Percentiles rank a stretch among this genome's conserved stretches.
phyloP scores from a whole-genome alignment of 2,888 invertebrate genomes.

The Argynnis bischoffii region DNA sequence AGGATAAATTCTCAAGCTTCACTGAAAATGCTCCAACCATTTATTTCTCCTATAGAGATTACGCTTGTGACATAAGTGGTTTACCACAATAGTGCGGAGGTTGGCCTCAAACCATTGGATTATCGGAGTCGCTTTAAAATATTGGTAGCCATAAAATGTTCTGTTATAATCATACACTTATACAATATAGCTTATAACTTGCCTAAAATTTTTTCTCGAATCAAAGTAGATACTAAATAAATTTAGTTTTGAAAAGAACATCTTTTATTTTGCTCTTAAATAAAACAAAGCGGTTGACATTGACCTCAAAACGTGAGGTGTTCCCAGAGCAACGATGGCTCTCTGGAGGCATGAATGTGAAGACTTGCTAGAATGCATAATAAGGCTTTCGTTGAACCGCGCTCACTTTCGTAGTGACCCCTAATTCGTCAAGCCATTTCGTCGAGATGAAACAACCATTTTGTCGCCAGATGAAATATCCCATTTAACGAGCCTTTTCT shows the following conservation, averaged over 20 bases:
- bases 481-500: conserved; percentile 19
- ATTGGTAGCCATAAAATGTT: conserved; percentile 21
- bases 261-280: conserved; percentile 40
- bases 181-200: not conserved
- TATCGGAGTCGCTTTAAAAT: conserved; percentile 28
- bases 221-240: not conserved
- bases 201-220: too few relatives aligned
- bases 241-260: conserved; percentile 33
- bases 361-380: conserved; percentile 44
- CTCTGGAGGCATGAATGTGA: conserved; percentile 40
- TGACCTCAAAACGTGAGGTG: conserved; percentile 44
- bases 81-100: conserved; percentile 37
- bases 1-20: conserved; percentile 35
- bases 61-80: conserved; percentile 37
- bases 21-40: conserved; percentile 35
- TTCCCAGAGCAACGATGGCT: conserved; percentile 40
- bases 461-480: conserved; percentile 34
- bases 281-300: conserved; percentile 42
- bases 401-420: conserved; percentile 42
- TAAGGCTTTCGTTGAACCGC: conserved; percentile 41
- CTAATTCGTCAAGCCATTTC: conserved; percentile 38
- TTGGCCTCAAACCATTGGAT: conserved; percentile 34
- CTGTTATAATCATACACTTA: not conserved
- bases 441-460: conserved; percentile 33
- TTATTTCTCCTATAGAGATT: conserved; percentile 38